Evolutionary conservation across 2,113 vertebrate species (phyloP).

Genomic region (Chiloscyllium plagiosum): DNA sequence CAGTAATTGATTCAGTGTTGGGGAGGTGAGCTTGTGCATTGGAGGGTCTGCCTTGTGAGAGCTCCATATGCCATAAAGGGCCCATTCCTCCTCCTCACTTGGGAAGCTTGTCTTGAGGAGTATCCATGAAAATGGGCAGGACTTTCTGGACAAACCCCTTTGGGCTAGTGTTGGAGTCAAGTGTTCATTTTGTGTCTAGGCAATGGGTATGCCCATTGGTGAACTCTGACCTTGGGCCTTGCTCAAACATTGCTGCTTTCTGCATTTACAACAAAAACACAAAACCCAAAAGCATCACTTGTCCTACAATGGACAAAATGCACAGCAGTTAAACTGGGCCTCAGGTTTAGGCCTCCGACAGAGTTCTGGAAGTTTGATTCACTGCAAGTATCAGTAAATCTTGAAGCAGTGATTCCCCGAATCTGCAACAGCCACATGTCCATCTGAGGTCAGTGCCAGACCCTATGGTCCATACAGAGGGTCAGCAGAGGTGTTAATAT

Average conservation of each 20-base stretch:
- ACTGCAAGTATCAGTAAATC: constrained; percentile 94
- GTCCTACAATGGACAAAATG: not conserved
- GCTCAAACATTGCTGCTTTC: not conserved
- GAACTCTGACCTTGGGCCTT: not conserved
- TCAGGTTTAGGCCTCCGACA: not conserved
- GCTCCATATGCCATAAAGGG: not conserved
- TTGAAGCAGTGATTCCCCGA: constrained; percentile 98
- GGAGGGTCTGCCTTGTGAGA: not conserved
- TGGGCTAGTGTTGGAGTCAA: not conserved
- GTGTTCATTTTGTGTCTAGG: not conserved
- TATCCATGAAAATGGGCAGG: not conserved
- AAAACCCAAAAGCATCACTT: not conserved
- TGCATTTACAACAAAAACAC: not conserved
- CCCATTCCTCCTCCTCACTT: not conserved
- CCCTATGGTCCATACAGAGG: constrained; percentile 90
- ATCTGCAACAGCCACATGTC: constrained; percentile 89
- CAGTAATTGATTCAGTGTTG: not conserved
- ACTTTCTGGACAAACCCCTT: too few species aligned
- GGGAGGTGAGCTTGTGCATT: not conserved
- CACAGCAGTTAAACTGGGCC: not conserved
- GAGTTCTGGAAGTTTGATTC: constrained; percentile 43
- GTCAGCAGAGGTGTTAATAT: constrained; percentile 91
- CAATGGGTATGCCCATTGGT: not conserved
- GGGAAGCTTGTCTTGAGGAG: not conserved
- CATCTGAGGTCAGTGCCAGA: constrained; percentile 86